Evolutionary conservation across 1,140 invertebrate species (phyloP).

Genomic region (Sycophaga agraensis): DNA sequence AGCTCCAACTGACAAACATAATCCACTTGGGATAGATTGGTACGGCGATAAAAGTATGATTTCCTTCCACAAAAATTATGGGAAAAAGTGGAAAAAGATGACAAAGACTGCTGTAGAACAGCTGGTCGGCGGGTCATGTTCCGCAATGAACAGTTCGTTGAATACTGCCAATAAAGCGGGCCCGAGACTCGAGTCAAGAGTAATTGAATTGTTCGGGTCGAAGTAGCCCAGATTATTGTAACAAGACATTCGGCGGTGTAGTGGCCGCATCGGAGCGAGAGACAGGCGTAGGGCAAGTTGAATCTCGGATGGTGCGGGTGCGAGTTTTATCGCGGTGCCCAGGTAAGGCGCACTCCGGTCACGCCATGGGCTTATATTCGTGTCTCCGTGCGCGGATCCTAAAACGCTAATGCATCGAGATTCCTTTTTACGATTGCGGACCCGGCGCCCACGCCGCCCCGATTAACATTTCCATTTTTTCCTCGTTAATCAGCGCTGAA

Average conservation of each 20-base stretch:
- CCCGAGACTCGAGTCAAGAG: no score
- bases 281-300: no score
- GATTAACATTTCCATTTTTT: constrained; percentile 27
- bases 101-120: no score
- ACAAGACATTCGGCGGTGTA: constrained; percentile 3
- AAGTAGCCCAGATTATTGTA: constrained; percentile 3
- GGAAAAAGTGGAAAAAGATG: no score
- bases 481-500: constrained; percentile 14
- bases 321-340: neutral
- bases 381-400: no score
- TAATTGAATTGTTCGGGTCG: constrained; percentile 22
- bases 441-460: neutral
- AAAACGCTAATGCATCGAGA: constrained; percentile 21
- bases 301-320: no score
- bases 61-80: no score
- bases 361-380: no score
- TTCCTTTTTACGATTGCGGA: constrained; percentile 18
- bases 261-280: neutral
- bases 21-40: no score
- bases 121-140: no score
- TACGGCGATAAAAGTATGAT: no score
- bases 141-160: neutral
- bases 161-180: constrained; percentile 8
- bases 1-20: no score
- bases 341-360: neutral